Evolutionary conservation across 2,113 vertebrate species (phyloP).

Genomic region (Peromyscus leucopus): DNA sequence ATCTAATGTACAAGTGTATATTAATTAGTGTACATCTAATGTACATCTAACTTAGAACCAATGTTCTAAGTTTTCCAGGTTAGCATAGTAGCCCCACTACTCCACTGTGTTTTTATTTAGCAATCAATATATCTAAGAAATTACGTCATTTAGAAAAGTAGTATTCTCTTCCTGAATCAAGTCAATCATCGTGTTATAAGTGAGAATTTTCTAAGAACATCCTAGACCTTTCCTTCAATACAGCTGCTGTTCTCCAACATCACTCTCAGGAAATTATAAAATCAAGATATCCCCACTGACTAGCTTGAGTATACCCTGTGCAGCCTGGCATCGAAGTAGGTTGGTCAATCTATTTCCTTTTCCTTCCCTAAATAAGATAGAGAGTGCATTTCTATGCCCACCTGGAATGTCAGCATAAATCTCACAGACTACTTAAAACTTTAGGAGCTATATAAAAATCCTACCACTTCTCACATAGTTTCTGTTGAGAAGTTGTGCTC

Average conservation of each 20-base stretch:
- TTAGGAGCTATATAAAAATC: neutral
- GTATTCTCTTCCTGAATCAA: slow-evolving; percentile 46
- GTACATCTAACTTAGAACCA: neutral
- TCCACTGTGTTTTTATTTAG: neutral
- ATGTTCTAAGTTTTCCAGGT: slow-evolving; percentile 11
- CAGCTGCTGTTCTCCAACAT: slow-evolving; percentile 6
- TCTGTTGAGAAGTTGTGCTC: slow-evolving; percentile 48
- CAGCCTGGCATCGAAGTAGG: neutral
- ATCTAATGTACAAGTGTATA: neutral
- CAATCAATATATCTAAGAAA: slow-evolving; percentile 12
- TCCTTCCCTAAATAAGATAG: slow-evolving; percentile 13
- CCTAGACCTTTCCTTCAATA: slow-evolving; percentile 2
- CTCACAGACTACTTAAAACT: slow-evolving; percentile 3
- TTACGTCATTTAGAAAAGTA: slow-evolving; percentile 1
- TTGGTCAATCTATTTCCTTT: neutral
- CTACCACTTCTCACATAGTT: neutral
- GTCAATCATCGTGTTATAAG: neutral
- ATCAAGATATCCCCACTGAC: neutral
- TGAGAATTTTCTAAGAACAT: neutral
- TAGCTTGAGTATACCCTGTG: neutral
- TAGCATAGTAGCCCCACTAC: neutral
- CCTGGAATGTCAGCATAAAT: neutral
- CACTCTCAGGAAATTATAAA: neutral
- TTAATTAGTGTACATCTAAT: neutral
- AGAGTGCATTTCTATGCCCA: slow-evolving; percentile 19